A percentile compares a stretch with the other conserved stretches of the same genome.
Evolutionary conservation across 2,888 invertebrate species (phyloP).

Genomic region (Nasonovia ribisnigri): DNA sequence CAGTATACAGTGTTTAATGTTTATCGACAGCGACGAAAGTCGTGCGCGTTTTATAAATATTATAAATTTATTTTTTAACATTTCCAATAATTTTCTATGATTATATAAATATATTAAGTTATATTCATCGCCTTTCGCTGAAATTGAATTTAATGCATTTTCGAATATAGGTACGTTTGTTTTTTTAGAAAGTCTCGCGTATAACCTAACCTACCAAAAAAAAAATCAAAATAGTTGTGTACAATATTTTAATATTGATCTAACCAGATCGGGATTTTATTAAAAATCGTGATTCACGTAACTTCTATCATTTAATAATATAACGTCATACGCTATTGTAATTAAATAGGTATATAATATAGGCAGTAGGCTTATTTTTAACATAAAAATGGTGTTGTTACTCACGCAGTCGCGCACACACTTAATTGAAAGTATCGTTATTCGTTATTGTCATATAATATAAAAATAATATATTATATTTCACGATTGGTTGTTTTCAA

Average conservation of each 20-base stretch:
- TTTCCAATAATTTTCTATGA: conserved; percentile 22
- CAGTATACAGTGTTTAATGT: not conserved
- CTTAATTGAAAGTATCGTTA: not conserved
- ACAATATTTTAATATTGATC: not conserved
- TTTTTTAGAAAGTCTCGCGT: conserved; percentile 32
- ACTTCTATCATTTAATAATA: not conserved
- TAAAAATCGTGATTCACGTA: not conserved
- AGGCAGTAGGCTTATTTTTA: not conserved
- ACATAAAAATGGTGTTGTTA: not conserved
- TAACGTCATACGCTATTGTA: not conserved
- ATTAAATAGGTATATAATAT: not conserved
- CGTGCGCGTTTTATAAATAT: conserved; percentile 45
- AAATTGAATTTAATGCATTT: conserved; percentile 16
- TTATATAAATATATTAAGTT: not conserved
- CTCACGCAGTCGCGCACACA: not conserved
- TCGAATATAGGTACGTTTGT: not conserved
- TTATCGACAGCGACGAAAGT: not conserved
- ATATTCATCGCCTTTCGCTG: not conserved
- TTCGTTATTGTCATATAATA: not conserved
- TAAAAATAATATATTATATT: too few species aligned
- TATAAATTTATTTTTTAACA: not conserved
- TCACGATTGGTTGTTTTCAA: not conserved
- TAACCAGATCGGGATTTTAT: not conserved
- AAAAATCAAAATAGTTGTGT: not conserved
- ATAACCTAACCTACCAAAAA: not conserved